Base-by-base conservation (phyloP, 2,888 invertebrate genomes). In the Drosophila ustulata region DNA sequence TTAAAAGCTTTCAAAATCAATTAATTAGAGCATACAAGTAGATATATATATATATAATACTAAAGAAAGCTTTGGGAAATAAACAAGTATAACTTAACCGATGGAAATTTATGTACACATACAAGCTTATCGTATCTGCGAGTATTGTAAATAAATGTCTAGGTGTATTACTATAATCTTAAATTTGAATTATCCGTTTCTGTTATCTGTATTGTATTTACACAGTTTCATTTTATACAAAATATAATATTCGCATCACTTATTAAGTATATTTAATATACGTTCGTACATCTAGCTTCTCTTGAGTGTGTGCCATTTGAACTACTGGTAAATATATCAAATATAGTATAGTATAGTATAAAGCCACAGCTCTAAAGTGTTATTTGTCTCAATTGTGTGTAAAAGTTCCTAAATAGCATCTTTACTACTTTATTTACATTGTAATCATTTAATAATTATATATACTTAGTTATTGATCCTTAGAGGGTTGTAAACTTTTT, bases 351-450 rank as follows among this genome's bases (percentile, higher is more conserved):
- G 30, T 53, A 3, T 63, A 50, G 26, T 78, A 71, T 78, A 80
- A 84, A 86, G 84, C 89, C 84, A 88, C 84, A 84, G 89, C 87
- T 86, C 83, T 82, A 83, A 85, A 62, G 64, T 76, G 45, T 73
- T 63, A 71, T 75, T 71, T 78, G 71, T 73, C 72, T 76, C 55
- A 53, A 64, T 55, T 53, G 85, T 72, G 82, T 88, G 88, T 88
- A 83, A 86, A 87, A 78, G 69, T 87, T 69, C 66, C 77, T 82
- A 89, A 78, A 71, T 75, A 78, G 82, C 80, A 81, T 71, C 58
- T 64, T 64, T 61, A 53, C 80, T 81, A 68, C 61, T 51, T 53
- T 82, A 83, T 88, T 70, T 85, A 77, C 87, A 89, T 69, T 77
- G 43, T 43, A 51, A 76, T 76, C 57, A 74, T 74, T 57, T 50